Evolutionary conservation across 2,888 invertebrate species (phyloP), one percentile per base, ranked within the genome.

Genomic region (Rhyacophila evoluta): DNA sequence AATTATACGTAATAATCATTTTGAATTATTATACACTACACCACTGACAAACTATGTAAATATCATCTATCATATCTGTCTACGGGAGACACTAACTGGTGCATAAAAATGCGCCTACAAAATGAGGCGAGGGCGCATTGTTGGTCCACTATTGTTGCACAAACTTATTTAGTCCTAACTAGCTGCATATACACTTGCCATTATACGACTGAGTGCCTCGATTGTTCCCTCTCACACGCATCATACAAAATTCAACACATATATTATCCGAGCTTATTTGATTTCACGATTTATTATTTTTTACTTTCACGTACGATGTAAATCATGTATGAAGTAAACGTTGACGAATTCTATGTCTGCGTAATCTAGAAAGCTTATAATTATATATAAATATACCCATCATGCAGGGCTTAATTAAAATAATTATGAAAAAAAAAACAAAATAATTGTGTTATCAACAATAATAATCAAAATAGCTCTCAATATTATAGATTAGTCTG

Each of bases 11-110:
- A n/a, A n/a, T n/a, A n/a, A n/a, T n/a, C n/a, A n/a, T n/a, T n/a
- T n/a, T n/a, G n/a, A n/a, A n/a, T n/a, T n/a, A n/a, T n/a, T n/a
- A n/a, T n/a, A n/a, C n/a, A n/a, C n/a, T n/a, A n/a, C 15, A 75
- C 72, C 72, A 36, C 55, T 77, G 37, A 33, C 74, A 8, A 55
- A 74, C 69, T 79, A 75, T 39, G 37, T 75, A 67, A 75, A 81
- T 41, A 81, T 79, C 80, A 81, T 81, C 78, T 75, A 81, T 81
- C 81, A 81, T 81, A 80, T 79, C 80, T 81, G 81, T 81, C 81
- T 77, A 74, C 79, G 74, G 69, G 73, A 76, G 78, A 80, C 81
- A 78, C 77, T 80, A 81, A 80, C 81, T 81, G 81, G 79, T 81
- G 81, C 81, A 80, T 81, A 81, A 81, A 81, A 80, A 81, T 81